These are phyloP conservation scores for Rhagonycha lutea DNA, from an alignment of 2,888 invertebrate species.

Conservation along the genomic window DNA sequence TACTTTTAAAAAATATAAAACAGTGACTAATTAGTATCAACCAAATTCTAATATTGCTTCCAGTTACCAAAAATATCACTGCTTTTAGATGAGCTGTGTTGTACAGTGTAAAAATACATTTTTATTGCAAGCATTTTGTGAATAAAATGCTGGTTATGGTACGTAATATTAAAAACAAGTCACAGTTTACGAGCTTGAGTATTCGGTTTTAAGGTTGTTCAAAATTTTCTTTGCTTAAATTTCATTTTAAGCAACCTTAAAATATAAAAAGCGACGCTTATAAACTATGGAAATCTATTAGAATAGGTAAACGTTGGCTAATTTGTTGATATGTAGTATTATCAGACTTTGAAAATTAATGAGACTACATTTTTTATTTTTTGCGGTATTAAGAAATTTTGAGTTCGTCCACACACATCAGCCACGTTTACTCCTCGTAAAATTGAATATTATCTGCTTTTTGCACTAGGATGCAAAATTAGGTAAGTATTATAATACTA, in stretches of 20 bases:
- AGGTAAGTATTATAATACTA: slow-evolving; percentile 7
- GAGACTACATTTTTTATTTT: neutral
- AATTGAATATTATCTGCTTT: neutral
- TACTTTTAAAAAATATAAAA: slow-evolving; percentile 19
- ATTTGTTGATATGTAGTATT: slow-evolving; percentile 28
- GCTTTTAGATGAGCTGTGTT: slow-evolving; percentile 43
- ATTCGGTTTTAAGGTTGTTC: neutral
- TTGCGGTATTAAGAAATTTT: slow-evolving; percentile 1
- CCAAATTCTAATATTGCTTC: slow-evolving; percentile 51
- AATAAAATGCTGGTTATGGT: slow-evolving; percentile 39
- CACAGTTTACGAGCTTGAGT: slow-evolving; percentile 37
- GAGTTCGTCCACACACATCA: slow-evolving; percentile 14
- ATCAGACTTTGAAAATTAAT: slow-evolving; percentile 17
- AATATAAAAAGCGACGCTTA: neutral
- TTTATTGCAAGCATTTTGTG: slow-evolving; percentile 49
- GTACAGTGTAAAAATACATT: slow-evolving; percentile 53
- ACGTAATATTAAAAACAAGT: slow-evolving; percentile 39
- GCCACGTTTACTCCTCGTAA: slow-evolving; percentile 6
- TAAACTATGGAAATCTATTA: slow-evolving; percentile 2
- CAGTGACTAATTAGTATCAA: slow-evolving; percentile 26
- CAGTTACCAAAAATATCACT: slow-evolving; percentile 57
- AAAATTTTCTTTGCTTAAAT: neutral
- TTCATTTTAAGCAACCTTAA: neutral
- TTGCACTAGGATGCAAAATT: slow-evolving; percentile 15
- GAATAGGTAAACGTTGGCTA: slow-evolving; percentile 8